These are phyloP conservation scores for Muricea muricata DNA, from an alignment of 92 coral and sea anemone genomes.

Conservation along the genomic window DNA sequence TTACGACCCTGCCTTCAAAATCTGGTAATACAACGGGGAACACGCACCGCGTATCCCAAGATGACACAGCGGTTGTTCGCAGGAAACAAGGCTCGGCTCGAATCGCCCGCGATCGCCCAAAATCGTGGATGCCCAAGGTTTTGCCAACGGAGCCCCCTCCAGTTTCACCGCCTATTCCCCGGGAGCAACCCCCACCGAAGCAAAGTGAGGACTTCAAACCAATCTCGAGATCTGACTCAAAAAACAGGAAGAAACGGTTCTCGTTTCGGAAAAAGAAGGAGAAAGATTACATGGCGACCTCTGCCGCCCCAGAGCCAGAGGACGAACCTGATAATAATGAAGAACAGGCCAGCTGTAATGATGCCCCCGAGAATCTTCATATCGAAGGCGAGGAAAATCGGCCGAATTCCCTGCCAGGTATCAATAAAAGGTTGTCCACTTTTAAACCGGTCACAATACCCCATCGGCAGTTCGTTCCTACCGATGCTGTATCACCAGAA, in stretches of 20 bases:
- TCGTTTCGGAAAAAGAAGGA: slow-evolving; percentile 40
- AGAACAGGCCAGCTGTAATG: slow-evolving; percentile 40
- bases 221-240: neutral
- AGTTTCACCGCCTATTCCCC: slow-evolving; percentile 18
- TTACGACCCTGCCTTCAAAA: slow-evolving; percentile 38
- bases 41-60: slow-evolving; percentile 21
- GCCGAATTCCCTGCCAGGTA: slow-evolving; percentile 29
- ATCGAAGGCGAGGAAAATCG: slow-evolving; percentile 37
- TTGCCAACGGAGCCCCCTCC: slow-evolving; percentile 29
- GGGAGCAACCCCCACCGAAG: neutral
- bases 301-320: neutral
- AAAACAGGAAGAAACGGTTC: slow-evolving; percentile 23
- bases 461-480: neutral
- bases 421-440: slow-evolving; percentile 37
- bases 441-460: slow-evolving; percentile 32
- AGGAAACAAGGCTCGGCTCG: slow-evolving; percentile 11
- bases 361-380: slow-evolving; percentile 46
- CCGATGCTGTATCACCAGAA: slow-evolving; percentile 30
- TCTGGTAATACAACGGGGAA: neutral
- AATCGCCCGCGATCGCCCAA: slow-evolving; percentile 19
- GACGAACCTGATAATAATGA: slow-evolving; percentile 24
- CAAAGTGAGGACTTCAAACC: neutral
- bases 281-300: slow-evolving; percentile 16
- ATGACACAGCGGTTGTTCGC: slow-evolving; percentile 13
- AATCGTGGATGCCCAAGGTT: slow-evolving; percentile 46